Evolutionary conservation across 2,888 invertebrate genomes (phyloP).

Genomic region (Brenthis hecate): DNA sequence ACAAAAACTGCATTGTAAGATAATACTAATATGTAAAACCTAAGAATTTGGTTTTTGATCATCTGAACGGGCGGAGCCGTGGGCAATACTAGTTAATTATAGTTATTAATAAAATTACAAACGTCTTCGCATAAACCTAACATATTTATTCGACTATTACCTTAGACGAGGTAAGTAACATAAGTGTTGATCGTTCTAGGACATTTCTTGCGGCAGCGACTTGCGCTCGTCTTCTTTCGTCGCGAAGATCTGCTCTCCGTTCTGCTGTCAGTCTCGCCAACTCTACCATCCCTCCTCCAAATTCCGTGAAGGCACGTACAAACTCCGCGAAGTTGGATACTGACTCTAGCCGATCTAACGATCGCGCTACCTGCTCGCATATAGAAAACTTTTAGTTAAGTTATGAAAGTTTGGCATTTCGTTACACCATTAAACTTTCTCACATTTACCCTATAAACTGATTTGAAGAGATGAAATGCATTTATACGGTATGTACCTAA

Average conservation of each 20-base stretch:
- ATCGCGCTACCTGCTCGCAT: constrained; percentile 86
- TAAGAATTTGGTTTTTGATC: too few relatives aligned
- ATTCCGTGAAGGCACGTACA: constrained; percentile 98
- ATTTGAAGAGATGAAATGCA: neutral
- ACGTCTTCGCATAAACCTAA: too few relatives aligned
- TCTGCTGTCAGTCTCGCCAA: constrained; percentile 95
- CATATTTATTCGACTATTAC: constrained; percentile 64
- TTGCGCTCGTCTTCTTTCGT: constrained; percentile 96
- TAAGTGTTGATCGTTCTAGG: constrained; percentile 97
- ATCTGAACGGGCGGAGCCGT: too few relatives aligned
- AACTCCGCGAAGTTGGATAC: constrained; percentile 98
- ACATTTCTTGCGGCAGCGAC: constrained; percentile 98
- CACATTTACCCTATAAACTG: constrained; percentile 4
- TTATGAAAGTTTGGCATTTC: constrained; percentile 16
- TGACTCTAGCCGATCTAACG: constrained; percentile 91
- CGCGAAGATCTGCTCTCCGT: constrained; percentile 92
- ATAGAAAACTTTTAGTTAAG: constrained; percentile 29
- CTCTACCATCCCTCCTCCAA: constrained; percentile 99
- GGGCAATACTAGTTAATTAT: too few relatives aligned
- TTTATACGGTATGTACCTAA: neutral
- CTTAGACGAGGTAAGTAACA: constrained; percentile 98
- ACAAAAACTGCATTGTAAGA: too few relatives aligned
- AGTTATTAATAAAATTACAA: too few relatives aligned
- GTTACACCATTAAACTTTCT: constrained; percentile 2
- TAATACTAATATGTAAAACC: too few relatives aligned